phyloP scores from a whole-genome alignment of 2,113 vertebrate species.

The Tetraodon nigroviridis region DNA sequence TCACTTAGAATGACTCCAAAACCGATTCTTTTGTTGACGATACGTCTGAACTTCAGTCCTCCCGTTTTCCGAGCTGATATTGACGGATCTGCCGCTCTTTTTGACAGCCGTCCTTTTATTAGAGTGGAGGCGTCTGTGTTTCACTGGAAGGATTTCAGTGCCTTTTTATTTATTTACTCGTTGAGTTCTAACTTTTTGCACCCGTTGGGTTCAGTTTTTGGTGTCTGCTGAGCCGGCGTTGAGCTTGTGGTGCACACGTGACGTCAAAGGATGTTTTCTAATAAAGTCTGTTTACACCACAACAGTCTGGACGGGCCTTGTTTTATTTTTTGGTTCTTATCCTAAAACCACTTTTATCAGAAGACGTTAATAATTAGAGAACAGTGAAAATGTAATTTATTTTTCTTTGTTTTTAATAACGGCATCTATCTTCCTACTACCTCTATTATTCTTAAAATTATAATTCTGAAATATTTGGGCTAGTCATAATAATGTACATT shows the following conservation, averaged over 20 bases:
- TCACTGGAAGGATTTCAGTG: constrained; percentile 26
- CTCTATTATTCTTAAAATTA: no score
- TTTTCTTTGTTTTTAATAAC: no score
- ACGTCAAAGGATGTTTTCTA: constrained; percentile 46
- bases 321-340: background rate
- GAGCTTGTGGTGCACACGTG: background rate
- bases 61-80: no score
- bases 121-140: background rate
- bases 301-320: rapidly evolving
- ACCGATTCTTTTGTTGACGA: no score
- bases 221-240: background rate
- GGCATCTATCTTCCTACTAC: no score
- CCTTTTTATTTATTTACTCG: constrained; percentile 27
- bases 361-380: background rate
- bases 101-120: no score
- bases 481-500: no score
- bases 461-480: no score
- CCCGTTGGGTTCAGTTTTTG: background rate
- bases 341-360: background rate
- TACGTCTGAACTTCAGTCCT: no score
- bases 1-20: no score
- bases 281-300: constrained; percentile 51
- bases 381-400: no score
- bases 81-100: no score
- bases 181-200: background rate